Conservation (phyloP, 2,113 vertebrate genomes). For the Protomyctophum bolini region DNA sequence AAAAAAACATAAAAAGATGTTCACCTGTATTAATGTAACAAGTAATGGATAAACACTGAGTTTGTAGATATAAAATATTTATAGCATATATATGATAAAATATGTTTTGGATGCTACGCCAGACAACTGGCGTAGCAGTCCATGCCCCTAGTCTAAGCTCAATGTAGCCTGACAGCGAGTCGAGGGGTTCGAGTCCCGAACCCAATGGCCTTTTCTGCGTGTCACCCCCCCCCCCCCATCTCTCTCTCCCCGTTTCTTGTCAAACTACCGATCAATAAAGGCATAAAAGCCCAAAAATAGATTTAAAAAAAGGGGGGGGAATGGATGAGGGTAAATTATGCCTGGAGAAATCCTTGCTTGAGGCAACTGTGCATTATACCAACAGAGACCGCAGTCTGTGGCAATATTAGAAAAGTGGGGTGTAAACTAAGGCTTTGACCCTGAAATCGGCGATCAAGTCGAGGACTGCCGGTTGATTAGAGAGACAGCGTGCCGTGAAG, state of each 20-base stretch:
- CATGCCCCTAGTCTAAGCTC: too few relatives aligned
- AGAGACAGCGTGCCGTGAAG: constrained; percentile 18
- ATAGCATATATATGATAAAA: neutral
- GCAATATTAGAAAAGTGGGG: constrained; percentile 4
- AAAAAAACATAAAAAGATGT: too few relatives aligned
- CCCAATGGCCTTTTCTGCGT: too few relatives aligned
- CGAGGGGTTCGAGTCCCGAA: too few relatives aligned
- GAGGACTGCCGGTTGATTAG: constrained; percentile 42
- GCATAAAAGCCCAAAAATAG: too few relatives aligned
- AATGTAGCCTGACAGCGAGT: too few relatives aligned
- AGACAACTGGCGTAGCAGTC: too few relatives aligned
- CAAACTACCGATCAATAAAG: neutral
- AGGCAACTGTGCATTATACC: constrained; percentile 15
- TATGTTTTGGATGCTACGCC: neutral
- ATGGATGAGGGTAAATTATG: neutral
- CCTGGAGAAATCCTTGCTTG: neutral
- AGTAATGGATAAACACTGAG: constrained; percentile 15
- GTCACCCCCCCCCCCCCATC: neutral
- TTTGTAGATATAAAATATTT: constrained; percentile 4
- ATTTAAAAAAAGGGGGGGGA: too few relatives aligned
- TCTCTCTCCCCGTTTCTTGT: neutral
- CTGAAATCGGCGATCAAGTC: constrained; percentile 37
- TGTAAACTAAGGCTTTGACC: constrained; percentile 49
- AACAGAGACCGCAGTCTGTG: constrained; percentile 24
- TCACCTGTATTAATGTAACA: constrained; percentile 18